A percentile compares a stretch with the other conserved stretches of the same genome.
These are phyloP conservation scores for Caenorhabditis latens DNA, from an alignment of 1,140 invertebrate species.

Conservation along the genomic window DNA sequence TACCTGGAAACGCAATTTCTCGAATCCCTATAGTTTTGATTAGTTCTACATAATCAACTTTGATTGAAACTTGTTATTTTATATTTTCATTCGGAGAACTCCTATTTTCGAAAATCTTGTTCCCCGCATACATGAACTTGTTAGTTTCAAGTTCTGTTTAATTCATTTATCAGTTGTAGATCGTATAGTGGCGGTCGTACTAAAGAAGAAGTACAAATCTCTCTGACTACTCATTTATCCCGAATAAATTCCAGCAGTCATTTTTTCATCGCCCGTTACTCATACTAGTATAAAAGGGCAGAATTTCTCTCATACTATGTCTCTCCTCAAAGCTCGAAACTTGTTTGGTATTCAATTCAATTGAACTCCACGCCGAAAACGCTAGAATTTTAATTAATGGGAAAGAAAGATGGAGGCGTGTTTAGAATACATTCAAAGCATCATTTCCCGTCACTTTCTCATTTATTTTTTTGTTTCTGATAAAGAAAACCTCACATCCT, in stretches of 20 bases:
- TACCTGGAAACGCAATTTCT: too few relatives aligned
- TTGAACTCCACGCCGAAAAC: constrained; percentile 43
- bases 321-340: background rate
- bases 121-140: too few relatives aligned
- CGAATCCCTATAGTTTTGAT: too few relatives aligned
- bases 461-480: background rate
- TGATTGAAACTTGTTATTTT: too few relatives aligned
- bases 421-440: background rate
- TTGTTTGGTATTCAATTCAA: constrained; percentile 28
- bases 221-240: background rate
- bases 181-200: background rate
- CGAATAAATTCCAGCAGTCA: too few relatives aligned
- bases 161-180: background rate
- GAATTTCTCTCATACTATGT: background rate
- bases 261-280: too few relatives aligned
- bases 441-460: background rate
- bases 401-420: constrained; percentile 4
- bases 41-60: too few relatives aligned
- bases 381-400: constrained; percentile 45
- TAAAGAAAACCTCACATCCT: background rate
- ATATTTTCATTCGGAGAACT: too few relatives aligned
- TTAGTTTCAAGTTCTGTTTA: too few relatives aligned
- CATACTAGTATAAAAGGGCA: too few relatives aligned
- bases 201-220: background rate
- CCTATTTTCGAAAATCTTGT: too few relatives aligned